Percentiles rank a stretch among this genome's conserved stretches.
These are phyloP conservation scores for Ailuropoda melanoleuca DNA, from an alignment of 2,113 vertebrate species.

Conservation along the genomic window DNA sequence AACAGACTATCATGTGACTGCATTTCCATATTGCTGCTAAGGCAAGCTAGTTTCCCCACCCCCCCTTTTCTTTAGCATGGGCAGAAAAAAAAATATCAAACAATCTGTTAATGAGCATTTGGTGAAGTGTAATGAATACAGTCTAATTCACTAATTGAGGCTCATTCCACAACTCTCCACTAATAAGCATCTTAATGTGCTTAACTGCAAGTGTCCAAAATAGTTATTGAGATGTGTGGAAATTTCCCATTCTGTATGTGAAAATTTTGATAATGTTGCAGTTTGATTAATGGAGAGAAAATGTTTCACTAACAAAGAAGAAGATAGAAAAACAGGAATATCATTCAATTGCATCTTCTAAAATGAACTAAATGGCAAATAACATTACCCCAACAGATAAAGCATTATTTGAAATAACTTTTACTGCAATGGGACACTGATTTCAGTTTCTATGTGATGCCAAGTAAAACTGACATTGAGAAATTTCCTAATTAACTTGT, in stretches of 20 bases:
- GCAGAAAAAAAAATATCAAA: constrained; percentile 59
- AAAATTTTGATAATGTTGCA: constrained; percentile 73
- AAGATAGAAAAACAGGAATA: constrained; percentile 60
- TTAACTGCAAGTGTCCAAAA: constrained; percentile 80
- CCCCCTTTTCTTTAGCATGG: not conserved
- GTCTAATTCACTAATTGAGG: constrained; percentile 80
- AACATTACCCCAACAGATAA: constrained; percentile 30
- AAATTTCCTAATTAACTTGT: constrained; percentile 4
- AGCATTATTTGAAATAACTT: constrained; percentile 38
- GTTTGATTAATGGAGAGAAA: constrained; percentile 76
- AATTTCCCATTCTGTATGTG: constrained; percentile 71
- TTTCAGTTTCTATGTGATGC: not conserved
- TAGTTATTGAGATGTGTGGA: constrained; percentile 79
- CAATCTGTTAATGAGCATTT: constrained; percentile 80
- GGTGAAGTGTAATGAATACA: constrained; percentile 80
- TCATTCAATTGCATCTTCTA: constrained; percentile 43
- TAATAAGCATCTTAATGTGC: constrained; percentile 81
- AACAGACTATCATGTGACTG: not conserved
- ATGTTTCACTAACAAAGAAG: constrained; percentile 55
- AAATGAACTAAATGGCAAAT: constrained; percentile 52
- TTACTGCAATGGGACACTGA: not conserved
- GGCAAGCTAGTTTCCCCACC: not conserved
- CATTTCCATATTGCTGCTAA: constrained; percentile 56
- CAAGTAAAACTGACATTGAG: not conserved
- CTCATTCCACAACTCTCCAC: constrained; percentile 78